Percentiles rank a stretch among this genome's conserved stretches.
Conservation (phyloP, 2,888 invertebrate genomes). For the Himalopsyche anomala region DNA sequence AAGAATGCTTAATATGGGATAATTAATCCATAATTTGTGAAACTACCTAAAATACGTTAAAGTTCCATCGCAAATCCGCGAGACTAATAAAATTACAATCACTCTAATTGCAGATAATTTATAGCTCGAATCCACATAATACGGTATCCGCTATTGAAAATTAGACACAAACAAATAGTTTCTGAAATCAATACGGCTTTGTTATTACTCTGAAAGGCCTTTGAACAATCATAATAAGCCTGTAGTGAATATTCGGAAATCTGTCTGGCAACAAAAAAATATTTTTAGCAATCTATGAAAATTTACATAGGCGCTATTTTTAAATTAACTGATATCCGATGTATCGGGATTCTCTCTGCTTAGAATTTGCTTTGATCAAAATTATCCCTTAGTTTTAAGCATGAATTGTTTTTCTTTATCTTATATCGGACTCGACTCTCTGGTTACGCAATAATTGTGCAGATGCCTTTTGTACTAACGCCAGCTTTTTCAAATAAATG, state of each 20-base stretch:
- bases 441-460: not conserved
- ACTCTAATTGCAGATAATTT: slow-evolving; percentile 9
- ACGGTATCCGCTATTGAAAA: slow-evolving; percentile 22
- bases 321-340: slow-evolving; percentile 24
- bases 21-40: too few relatives aligned
- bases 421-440: not conserved
- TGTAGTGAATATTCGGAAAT: not conserved
- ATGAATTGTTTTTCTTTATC: not conserved
- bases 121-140: not conserved
- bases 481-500: not conserved
- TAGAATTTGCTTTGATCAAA: slow-evolving; percentile 18
- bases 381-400: not conserved
- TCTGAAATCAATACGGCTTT: not conserved
- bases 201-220: not conserved
- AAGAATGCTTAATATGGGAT: too few relatives aligned
- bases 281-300: slow-evolving; percentile 2
- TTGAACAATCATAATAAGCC: not conserved
- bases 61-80: not conserved
- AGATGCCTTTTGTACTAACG: not conserved
- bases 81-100: not conserved
- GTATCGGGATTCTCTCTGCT: not conserved
- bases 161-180: slow-evolving; percentile 30
- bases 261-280: not conserved
- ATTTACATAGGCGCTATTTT: not conserved
- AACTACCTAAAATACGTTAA: not conserved